These are phyloP conservation scores for Congeria kusceri DNA, from an alignment of 2,888 invertebrate species.

Conservation along the genomic window DNA sequence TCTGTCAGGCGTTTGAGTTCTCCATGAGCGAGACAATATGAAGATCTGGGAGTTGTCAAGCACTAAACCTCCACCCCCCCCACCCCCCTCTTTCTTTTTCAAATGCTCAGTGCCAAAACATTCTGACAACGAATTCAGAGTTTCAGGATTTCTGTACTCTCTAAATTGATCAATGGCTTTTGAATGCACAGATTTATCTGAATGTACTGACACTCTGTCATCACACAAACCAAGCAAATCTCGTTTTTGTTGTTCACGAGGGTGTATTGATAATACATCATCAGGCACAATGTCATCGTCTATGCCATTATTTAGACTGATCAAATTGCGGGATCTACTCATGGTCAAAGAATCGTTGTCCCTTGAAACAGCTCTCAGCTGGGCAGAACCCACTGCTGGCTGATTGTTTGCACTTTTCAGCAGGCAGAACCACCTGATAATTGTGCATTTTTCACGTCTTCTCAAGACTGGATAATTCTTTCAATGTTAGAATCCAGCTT, in stretches of 20 bases:
- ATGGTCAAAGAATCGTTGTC: too few species aligned
- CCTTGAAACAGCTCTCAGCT: too few species aligned
- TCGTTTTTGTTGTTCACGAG: background rate
- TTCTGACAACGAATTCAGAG: too few species aligned
- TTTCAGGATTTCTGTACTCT: too few species aligned
- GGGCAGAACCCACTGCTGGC: background rate
- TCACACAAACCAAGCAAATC: background rate
- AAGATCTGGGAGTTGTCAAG: too few species aligned
- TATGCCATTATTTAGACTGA: slow-evolving; percentile 3
- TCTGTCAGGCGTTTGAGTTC: slow-evolving; percentile 16
- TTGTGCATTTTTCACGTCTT: background rate
- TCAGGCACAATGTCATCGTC: slow-evolving; percentile 6
- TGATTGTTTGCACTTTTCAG: background rate
- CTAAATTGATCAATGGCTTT: too few species aligned
- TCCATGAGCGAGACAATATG: slow-evolving; percentile 11
- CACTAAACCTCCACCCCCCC: too few species aligned
- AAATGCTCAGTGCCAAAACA: too few species aligned
- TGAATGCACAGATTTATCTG: too few species aligned
- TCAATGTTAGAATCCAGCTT: too few species aligned
- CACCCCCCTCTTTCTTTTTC: too few species aligned
- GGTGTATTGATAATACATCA: slow-evolving; percentile 1
- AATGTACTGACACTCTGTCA: too few species aligned
- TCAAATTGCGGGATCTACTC: background rate
- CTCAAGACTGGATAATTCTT: background rate
- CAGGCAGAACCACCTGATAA: slow-evolving; percentile 9